phyloP scores from a whole-genome alignment of 2,113 vertebrate species.

The Vulpes lagopus region DNA sequence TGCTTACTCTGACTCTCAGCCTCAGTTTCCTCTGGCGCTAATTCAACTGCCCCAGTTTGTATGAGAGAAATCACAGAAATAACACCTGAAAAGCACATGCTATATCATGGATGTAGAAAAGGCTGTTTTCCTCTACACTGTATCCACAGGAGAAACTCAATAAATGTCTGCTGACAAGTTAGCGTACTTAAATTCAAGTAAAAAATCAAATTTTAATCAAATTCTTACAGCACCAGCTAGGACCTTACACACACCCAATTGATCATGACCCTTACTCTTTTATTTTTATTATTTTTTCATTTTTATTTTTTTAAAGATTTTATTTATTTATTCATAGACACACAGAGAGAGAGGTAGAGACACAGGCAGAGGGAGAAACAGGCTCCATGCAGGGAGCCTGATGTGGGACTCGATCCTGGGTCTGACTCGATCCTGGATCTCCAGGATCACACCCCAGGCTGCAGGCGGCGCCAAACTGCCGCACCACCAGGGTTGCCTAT shows the following conservation, averaged over 20 bases:
- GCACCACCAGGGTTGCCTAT: background rate
- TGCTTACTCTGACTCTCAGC: background rate
- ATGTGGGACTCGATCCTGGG: no score
- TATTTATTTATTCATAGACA: no score
- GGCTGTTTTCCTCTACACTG: background rate
- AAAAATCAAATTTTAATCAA: slow-evolving; percentile 48
- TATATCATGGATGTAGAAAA: background rate
- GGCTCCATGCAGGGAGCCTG: no score
- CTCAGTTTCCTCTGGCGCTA: background rate
- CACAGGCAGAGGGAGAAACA: no score
- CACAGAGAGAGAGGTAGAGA: no score
- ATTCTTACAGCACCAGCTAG: background rate
- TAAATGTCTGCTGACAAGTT: slow-evolving; percentile 17
- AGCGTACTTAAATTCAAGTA: background rate
- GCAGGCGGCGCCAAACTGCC: no score
- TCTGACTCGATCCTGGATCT: no score
- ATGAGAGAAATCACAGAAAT: slow-evolving; percentile 18
- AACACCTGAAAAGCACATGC: background rate
- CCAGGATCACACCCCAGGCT: no score
- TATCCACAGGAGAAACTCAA: background rate
- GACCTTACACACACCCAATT: background rate
- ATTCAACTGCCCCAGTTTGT: background rate
- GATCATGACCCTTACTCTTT: background rate
- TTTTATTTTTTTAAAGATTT: background rate
- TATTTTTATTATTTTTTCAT: background rate